phyloP scores from a whole-genome alignment of 2,888 invertebrate species.

The Zaprionus bogoriensis region DNA sequence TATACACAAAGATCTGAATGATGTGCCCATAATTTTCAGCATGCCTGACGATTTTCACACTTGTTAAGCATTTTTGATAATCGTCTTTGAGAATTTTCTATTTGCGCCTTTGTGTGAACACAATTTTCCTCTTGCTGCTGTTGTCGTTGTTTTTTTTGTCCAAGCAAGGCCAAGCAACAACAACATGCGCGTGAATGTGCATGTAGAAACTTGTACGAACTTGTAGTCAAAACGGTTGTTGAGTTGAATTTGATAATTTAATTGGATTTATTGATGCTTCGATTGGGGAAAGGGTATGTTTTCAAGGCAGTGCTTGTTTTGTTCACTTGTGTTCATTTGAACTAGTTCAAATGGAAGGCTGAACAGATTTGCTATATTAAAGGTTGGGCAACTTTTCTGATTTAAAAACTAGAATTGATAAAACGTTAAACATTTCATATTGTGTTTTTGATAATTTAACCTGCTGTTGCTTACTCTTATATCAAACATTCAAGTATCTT shows the following conservation, averaged over 20 bases:
- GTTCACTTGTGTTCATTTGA: too few species aligned
- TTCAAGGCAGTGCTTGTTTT: too few species aligned
- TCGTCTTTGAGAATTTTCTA: conserved; percentile 35
- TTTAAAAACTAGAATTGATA: too few species aligned
- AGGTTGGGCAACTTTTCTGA: too few species aligned
- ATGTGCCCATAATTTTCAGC: conserved; percentile 14
- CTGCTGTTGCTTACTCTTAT: too few species aligned
- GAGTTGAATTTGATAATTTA: conserved; percentile 7
- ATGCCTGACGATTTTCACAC: conserved; percentile 40
- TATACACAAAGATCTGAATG: neutral
- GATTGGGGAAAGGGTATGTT: too few species aligned
- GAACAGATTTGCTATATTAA: too few species aligned
- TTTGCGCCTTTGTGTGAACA: conserved; percentile 25
- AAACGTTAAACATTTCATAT: too few species aligned
- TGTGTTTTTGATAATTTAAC: too few species aligned
- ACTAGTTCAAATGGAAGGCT: too few species aligned
- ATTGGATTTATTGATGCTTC: neutral
- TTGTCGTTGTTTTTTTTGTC: neutral
- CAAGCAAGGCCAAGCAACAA: conserved; percentile 25
- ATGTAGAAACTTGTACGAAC: neutral
- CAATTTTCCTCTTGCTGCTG: neutral
- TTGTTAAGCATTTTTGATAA: conserved; percentile 38
- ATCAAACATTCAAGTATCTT: too few species aligned
- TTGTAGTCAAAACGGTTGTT: neutral
- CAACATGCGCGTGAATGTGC: neutral